Conservation (phyloP, 2,113 vertebrate species). For the Pteruthius melanotis region DNA sequence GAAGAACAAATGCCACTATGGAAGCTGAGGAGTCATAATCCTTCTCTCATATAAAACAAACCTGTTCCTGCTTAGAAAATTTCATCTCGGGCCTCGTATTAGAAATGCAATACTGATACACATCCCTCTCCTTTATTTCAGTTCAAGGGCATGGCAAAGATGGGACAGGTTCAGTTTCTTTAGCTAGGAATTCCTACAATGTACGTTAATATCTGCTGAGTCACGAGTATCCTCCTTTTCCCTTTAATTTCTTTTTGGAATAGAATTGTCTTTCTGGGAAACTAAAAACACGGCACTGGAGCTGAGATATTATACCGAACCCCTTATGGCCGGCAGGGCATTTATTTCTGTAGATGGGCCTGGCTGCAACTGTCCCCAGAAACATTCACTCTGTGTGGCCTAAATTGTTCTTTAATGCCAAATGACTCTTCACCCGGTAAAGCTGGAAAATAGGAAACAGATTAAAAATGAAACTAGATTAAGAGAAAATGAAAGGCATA, state of each 20-base stretch:
- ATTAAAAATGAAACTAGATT: background rate
- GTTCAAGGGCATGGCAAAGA: background rate
- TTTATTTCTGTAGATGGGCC: background rate
- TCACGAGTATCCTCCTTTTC: background rate
- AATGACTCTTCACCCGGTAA: background rate
- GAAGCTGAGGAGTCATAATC: background rate
- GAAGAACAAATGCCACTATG: background rate
- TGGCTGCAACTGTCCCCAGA: background rate
- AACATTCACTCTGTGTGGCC: background rate
- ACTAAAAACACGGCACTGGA: background rate
- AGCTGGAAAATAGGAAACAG: background rate
- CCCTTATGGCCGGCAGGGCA: background rate
- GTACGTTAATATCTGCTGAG: background rate
- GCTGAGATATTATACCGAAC: background rate
- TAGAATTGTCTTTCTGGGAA: background rate
- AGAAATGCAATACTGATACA: background rate
- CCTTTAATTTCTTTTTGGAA: background rate
- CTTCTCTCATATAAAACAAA: background rate
- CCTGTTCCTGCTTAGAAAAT: background rate
- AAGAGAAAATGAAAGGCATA: background rate
- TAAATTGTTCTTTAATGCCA: background rate
- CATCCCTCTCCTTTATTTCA: background rate
- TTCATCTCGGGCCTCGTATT: background rate
- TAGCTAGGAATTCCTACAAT: background rate
- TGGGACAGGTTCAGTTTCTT: fast-evolving